These are phyloP conservation scores for Teleogryllus occipitalis DNA, from an alignment of 1,140 invertebrate species.

Conservation along the genomic window DNA sequence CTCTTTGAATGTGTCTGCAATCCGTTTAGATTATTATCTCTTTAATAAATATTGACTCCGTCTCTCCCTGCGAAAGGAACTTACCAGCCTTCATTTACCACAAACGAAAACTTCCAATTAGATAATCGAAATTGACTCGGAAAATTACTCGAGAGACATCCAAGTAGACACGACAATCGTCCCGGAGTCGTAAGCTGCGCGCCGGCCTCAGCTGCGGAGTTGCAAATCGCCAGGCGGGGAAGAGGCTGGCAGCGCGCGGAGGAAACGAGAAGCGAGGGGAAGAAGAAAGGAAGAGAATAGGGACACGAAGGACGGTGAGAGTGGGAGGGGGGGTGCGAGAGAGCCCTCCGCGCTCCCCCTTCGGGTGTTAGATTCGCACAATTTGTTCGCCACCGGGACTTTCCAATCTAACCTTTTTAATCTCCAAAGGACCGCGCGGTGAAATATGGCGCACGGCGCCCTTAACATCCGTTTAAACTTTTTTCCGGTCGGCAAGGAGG, in stretches of 20 bases:
- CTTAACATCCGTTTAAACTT: constrained; percentile 5
- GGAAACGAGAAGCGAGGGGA: background rate
- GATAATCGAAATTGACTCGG: constrained; percentile 1
- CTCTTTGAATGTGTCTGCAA: background rate
- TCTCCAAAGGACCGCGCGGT: background rate
- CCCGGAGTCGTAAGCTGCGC: background rate
- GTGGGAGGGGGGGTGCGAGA: background rate
- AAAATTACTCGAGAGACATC: background rate
- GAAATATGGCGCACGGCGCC: background rate
- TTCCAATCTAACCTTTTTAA: constrained; percentile 5
- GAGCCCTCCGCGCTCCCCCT: background rate
- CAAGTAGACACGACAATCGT: background rate
- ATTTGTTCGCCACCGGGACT: constrained; percentile 3
- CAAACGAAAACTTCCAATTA: background rate
- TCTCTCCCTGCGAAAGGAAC: background rate
- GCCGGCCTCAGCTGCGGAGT: background rate
- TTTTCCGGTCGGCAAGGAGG: background rate
- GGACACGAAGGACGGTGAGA: background rate
- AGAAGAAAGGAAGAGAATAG: background rate
- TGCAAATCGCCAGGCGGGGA: background rate
- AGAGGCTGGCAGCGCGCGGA: background rate
- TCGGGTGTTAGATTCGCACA: background rate
- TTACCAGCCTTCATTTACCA: background rate
- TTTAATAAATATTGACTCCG: background rate
- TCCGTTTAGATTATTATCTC: background rate